phyloP scores from a whole-genome alignment of 2,797 vertebrate species.

The Poeciliopsis paucimaculata region DNA sequence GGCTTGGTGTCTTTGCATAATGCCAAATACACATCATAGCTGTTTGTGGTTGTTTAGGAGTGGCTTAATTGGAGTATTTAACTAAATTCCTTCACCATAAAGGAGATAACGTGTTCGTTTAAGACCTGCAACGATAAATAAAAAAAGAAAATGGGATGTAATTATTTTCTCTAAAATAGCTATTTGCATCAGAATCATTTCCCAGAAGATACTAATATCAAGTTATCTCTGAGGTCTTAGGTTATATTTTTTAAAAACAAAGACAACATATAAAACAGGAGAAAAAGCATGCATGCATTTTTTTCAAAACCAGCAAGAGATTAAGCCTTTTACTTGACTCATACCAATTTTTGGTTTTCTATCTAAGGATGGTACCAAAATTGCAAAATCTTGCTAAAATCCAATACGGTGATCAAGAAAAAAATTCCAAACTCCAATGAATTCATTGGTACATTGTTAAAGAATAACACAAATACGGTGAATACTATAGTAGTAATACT shows the following conservation, averaged over 20 bases:
- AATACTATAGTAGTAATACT: constrained; percentile 4
- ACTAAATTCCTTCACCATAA: not conserved
- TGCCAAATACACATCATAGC: not conserved
- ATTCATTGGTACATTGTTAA: not conserved
- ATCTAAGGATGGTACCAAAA: not conserved
- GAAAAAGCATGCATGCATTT: not conserved
- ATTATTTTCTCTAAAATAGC: not conserved
- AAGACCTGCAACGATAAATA: not conserved
- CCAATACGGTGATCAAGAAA: not conserved
- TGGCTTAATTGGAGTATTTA: not conserved
- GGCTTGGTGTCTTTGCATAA: not conserved
- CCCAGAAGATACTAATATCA: not conserved
- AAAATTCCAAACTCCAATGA: not conserved
- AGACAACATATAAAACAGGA: not conserved
- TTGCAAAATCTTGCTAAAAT: too few relatives aligned
- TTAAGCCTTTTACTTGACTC: not conserved
- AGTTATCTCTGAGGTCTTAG: not conserved
- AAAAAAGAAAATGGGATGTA: not conserved
- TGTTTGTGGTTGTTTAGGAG: constrained; percentile 5
- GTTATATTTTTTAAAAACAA: not conserved
- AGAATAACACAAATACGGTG: not conserved
- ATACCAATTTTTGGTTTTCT: not conserved
- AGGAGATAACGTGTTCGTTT: not conserved
- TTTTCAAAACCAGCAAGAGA: not conserved
- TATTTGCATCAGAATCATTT: not conserved